A percentile compares a stretch with the other conserved stretches of the same genome.
phyloP scores from a whole-genome alignment of 2,888 invertebrate species.

The Rotaria magnacalcarata region DNA sequence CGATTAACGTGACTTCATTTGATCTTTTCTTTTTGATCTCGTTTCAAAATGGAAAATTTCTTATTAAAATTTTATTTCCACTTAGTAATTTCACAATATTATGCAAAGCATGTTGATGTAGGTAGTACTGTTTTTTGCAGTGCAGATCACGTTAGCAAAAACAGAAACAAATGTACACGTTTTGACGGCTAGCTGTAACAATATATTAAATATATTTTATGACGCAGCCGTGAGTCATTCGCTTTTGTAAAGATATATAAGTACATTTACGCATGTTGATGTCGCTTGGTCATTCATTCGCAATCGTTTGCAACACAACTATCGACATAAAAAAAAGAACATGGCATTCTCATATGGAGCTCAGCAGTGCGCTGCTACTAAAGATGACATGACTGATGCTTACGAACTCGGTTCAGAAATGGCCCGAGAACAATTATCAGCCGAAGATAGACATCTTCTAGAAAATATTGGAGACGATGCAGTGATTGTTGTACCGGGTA shows the following conservation, averaged over 20 bases:
- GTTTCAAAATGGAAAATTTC: too few relatives aligned
- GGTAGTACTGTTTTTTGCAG: too few relatives aligned
- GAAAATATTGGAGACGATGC: not conserved
- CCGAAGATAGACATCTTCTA: not conserved
- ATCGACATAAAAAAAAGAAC: not conserved
- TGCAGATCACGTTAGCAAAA: too few relatives aligned
- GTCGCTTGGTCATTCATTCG: not conserved
- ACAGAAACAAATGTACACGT: too few relatives aligned
- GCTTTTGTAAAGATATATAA: not conserved
- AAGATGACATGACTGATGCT: not conserved
- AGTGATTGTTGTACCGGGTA: not conserved
- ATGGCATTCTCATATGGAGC: not conserved
- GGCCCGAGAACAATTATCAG: constrained; percentile 4
- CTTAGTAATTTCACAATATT: too few relatives aligned
- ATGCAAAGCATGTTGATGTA: too few relatives aligned
- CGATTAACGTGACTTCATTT: too few relatives aligned
- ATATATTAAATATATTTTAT: not conserved
- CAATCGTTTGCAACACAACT: not conserved
- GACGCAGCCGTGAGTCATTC: not conserved
- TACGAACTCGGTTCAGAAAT: not conserved
- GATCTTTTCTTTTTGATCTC: too few relatives aligned
- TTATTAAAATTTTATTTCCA: too few relatives aligned
- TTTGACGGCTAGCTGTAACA: not conserved
- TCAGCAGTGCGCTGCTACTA: not conserved
- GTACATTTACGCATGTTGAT: not conserved